phyloP scores from a whole-genome alignment of 2,113 vertebrate species.

The Syngnathus typhle region DNA sequence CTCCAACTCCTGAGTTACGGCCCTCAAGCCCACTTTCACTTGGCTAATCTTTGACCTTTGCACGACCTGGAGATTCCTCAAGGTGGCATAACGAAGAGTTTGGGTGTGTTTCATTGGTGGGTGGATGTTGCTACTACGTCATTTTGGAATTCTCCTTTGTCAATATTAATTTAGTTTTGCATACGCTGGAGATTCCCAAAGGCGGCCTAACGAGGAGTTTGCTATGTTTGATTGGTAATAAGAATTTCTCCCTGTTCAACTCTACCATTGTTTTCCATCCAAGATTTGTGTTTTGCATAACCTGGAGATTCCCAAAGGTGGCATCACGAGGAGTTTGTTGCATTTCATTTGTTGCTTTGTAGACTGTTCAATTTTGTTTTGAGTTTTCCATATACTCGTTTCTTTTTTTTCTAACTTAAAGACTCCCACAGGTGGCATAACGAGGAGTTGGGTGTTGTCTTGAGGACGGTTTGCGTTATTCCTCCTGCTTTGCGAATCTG shows the following conservation, averaged over 20 bases:
- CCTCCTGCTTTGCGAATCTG: not conserved
- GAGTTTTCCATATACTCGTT: too few relatives aligned
- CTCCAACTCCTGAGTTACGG: not conserved
- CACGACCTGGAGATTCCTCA: not conserved
- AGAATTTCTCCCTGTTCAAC: too few relatives aligned
- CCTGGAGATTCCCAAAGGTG: not conserved
- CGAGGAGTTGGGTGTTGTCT: too few relatives aligned
- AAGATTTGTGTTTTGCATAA: not conserved
- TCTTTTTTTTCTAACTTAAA: too few relatives aligned
- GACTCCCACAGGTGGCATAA: too few relatives aligned
- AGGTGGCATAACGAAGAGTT: not conserved
- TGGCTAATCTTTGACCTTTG: not conserved
- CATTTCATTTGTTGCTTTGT: too few relatives aligned
- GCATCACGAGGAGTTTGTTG: not conserved
- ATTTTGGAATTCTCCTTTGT: slow-evolving; percentile 17
- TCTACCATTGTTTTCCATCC: not conserved
- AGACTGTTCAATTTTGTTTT: too few relatives aligned
- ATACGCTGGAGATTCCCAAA: not conserved
- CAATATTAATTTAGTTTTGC: slow-evolving; percentile 7
- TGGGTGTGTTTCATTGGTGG: not conserved
- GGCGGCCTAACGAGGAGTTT: slow-evolving; percentile 20
- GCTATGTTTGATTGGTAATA: not conserved
- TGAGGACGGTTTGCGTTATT: too few relatives aligned
- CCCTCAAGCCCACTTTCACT: not conserved
- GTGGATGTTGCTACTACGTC: slow-evolving; percentile 38